A percentile compares a stretch with the other conserved stretches of the same genome.
phyloP scores from a whole-genome alignment of 2,797 vertebrate species.

The Pagetopsis macropterus region DNA sequence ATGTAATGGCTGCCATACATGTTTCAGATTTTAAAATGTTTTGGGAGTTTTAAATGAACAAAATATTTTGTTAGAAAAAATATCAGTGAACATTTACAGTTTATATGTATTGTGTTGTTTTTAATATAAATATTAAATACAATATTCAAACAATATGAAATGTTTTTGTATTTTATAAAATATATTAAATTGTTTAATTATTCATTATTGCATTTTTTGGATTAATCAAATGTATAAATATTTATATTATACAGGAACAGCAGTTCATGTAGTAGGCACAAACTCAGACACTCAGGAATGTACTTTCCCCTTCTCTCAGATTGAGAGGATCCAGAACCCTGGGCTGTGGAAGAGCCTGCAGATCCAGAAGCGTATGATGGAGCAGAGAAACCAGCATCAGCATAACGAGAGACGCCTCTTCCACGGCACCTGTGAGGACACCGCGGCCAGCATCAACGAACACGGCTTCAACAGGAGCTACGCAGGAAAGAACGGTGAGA shows the following conservation, averaged over 20 bases:
- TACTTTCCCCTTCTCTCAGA: slow-evolving; percentile 73
- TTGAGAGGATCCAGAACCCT: slow-evolving; percentile 91
- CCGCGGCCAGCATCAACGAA: slow-evolving; percentile 77
- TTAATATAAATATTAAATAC: too few species aligned
- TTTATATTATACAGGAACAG: not conserved
- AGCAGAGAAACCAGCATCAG: slow-evolving; percentile 80
- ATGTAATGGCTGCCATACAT: too few species aligned
- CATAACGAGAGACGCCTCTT: slow-evolving; percentile 88
- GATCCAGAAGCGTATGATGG: slow-evolving; percentile 83
- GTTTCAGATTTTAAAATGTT: too few species aligned
- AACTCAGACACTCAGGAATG: not conserved
- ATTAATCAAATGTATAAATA: not conserved
- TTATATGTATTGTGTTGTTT: too few species aligned
- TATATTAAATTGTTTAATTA: too few species aligned
- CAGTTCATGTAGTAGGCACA: not conserved
- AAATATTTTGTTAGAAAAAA: too few species aligned
- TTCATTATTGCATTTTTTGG: not conserved
- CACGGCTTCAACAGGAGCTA: slow-evolving; percentile 91
- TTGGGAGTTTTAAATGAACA: too few species aligned
- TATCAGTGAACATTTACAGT: too few species aligned
- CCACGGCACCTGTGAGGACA: slow-evolving; percentile 85
- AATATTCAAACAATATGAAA: too few species aligned
- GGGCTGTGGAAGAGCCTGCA: slow-evolving; percentile 86
- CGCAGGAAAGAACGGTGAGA: slow-evolving; percentile 91
- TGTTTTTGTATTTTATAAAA: too few species aligned